Base-by-base conservation (phyloP, 1,140 invertebrate genomes). In the Latrodectus geometricus region DNA sequence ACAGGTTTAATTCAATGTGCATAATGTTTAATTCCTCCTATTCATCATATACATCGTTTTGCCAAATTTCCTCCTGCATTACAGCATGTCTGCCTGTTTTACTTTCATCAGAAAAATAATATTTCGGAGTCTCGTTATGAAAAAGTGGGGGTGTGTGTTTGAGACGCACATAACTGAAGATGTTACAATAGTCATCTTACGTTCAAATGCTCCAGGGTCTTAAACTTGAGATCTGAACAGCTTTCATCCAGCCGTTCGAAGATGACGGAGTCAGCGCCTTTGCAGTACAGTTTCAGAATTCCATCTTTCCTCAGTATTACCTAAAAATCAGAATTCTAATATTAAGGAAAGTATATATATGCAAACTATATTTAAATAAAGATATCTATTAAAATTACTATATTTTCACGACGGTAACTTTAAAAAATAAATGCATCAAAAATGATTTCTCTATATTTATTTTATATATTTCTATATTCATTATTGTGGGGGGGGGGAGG, bases 191-290 rank as follows among this genome's bases (percentile, higher is more conserved):
- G 9, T 20, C 1, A 15, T 86, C 88, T 88, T 69, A 88, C 88
- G 93, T 97, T 98, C 89, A 99, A 94, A 93, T 99, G 97, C 90
- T 98, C 96, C 89, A 96, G 95, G 8, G 97, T 98, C 91, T 94
- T 95, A 4, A 92, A 90, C 92, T 95, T 90, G 0, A 96, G 93
- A 84, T 95, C 94, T 14, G 95, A 93, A 90, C 94, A 94, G 48
- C 94, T 94, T 74, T 92, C 91, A 91, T 95, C 95, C 89, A 99
- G 93, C 89, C 97, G 94, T 92, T 98, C 97, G 91, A 98, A 98
- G 90, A 99, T 97, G 86, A 99, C 96, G 91, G 97, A 98, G 92
- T 99, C 98, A 65, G 98, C 98, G 87, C 98, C 98, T 94, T 99
- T 99, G 91, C 97, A 99, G 91, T 98, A 98, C 87, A 99, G 93